Conservation (phyloP, 2,113 vertebrate species). For the Periophthalmodon schlosseri region DNA sequence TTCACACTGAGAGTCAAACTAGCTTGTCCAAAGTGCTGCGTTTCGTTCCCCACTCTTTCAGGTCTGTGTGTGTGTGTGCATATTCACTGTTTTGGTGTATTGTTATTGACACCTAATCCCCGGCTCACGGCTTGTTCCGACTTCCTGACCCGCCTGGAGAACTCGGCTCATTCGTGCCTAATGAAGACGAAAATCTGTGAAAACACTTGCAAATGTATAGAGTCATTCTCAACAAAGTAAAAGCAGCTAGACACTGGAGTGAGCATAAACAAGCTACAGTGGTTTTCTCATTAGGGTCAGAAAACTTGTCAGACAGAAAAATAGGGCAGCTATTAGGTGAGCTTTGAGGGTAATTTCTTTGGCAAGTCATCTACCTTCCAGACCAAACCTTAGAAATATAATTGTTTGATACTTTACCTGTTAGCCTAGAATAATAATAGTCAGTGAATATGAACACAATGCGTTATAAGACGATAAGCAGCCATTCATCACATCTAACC, state of each 20-base stretch:
- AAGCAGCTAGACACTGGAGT: not conserved
- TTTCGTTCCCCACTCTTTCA: slow-evolving; percentile 1
- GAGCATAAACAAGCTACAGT: not conserved
- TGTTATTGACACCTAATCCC: slow-evolving; percentile 5
- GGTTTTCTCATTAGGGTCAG: not conserved
- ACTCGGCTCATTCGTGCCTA: not conserved
- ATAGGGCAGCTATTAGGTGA: not conserved
- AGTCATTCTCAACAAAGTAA: slow-evolving; percentile 3
- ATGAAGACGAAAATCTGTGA: slow-evolving; percentile 2
- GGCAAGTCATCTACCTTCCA: not conserved
- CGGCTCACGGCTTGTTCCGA: not conserved
- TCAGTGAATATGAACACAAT: not conserved
- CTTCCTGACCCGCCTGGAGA: not conserved
- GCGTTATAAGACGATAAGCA: not conserved
- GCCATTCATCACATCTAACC: not conserved
- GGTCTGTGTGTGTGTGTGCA: not conserved
- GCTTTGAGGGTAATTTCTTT: not conserved
- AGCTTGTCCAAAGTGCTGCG: slow-evolving; percentile 52
- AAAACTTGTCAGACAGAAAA: slow-evolving; percentile 7
- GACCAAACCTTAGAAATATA: not conserved
- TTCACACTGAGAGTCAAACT: slow-evolving; percentile 73
- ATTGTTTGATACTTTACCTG: not conserved
- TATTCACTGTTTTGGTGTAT: not conserved
- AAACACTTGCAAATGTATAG: not conserved
- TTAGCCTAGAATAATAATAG: not conserved